Evolutionary conservation across 1,140 invertebrate species (phyloP).

Genomic region (Drosophila pruinosa): DNA sequence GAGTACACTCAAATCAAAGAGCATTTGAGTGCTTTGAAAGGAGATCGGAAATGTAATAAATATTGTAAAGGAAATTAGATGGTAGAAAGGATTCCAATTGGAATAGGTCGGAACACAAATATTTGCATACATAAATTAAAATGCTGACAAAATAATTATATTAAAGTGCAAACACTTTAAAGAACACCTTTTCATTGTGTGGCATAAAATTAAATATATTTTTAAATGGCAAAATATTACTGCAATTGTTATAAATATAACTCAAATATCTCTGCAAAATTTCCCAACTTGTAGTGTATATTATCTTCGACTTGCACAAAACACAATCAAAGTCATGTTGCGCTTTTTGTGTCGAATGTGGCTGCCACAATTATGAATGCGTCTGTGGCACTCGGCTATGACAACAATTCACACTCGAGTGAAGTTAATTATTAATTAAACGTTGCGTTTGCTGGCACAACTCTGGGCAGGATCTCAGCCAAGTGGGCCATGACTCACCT

Average conservation of each 20-base stretch:
- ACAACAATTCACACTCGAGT: constrained; percentile 51
- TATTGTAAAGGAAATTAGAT: no score
- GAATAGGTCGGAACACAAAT: no score
- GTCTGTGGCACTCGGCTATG: constrained; percentile 22
- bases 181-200: no score
- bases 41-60: no score
- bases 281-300: background rate
- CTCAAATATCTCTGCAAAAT: background rate
- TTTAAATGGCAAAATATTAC: no score
- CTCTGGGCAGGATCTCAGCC: background rate
- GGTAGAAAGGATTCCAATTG: no score
- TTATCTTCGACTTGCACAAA: background rate
- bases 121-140: no score
- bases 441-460: constrained; percentile 19
- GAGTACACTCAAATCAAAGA: background rate
- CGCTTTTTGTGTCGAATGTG: background rate
- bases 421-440: constrained; percentile 52
- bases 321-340: background rate
- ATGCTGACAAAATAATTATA: no score
- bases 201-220: no score
- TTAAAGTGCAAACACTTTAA: no score
- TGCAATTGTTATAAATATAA: no score
- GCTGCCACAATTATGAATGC: constrained; percentile 45
- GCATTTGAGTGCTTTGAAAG: background rate
- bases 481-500: constrained; percentile 78